Conservation (phyloP, 1,140 invertebrate species). For the Bombus affinis region DNA sequence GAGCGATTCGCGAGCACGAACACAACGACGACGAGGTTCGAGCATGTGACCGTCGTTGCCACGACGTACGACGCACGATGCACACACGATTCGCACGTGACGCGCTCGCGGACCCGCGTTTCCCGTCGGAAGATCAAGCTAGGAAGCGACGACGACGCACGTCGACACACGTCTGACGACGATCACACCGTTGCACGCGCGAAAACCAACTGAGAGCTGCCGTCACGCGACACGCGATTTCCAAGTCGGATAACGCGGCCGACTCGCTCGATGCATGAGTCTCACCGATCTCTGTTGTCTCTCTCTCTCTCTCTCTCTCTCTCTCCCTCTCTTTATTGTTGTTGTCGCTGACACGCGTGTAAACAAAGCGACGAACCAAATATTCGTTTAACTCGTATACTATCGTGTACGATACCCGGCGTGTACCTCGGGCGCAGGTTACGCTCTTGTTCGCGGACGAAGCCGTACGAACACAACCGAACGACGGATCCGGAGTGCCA, state of each 20-base stretch:
- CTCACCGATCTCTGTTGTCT: background rate
- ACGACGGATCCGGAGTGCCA: slow-evolving; percentile 14
- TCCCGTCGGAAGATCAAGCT: slow-evolving; percentile 14
- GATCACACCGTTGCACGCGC: slow-evolving; percentile 59
- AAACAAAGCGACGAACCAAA: slow-evolving; percentile 38
- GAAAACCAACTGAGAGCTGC: slow-evolving; percentile 55
- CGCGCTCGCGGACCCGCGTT: slow-evolving; percentile 17
- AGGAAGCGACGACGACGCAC: background rate
- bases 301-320: background rate
- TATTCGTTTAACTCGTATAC: too few species aligned
- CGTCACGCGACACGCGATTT: slow-evolving; percentile 53
- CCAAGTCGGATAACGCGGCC: slow-evolving; percentile 58
- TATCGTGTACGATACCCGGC: background rate
- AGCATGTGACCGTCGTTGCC: slow-evolving; percentile 60
- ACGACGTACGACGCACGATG: slow-evolving; percentile 49
- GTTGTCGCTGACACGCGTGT: slow-evolving; percentile 25
- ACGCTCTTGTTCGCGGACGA: slow-evolving; percentile 37
- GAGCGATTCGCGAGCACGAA: background rate
- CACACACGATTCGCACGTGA: slow-evolving; percentile 64
- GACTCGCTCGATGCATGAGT: slow-evolving; percentile 1
- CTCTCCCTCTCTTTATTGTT: too few species aligned
- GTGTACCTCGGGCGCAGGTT: slow-evolving; percentile 21
- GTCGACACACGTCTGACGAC: slow-evolving; percentile 32
- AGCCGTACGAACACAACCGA: slow-evolving; percentile 25
- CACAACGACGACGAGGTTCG: slow-evolving; percentile 10